phyloP scores from a whole-genome alignment of 2,113 vertebrate genomes.

The Tupaia tana region DNA sequence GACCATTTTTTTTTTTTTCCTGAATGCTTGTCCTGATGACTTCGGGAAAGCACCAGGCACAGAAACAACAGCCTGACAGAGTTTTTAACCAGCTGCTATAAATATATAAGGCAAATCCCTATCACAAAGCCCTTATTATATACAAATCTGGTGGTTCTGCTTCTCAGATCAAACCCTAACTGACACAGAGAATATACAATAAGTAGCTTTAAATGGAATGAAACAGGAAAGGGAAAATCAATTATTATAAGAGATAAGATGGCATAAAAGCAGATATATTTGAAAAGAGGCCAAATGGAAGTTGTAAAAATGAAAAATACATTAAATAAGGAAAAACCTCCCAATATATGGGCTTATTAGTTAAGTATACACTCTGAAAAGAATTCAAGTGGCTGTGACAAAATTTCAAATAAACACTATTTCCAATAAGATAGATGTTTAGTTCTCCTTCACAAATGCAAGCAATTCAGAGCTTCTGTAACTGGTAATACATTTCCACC shows the following conservation, averaged over 20 bases:
- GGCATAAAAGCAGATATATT: conserved; percentile 49
- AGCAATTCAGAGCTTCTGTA: neutral
- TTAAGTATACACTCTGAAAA: neutral
- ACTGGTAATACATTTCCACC: neutral
- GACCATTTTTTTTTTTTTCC: neutral
- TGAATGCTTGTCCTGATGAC: neutral
- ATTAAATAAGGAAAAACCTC: conserved; percentile 35
- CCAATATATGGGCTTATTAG: neutral
- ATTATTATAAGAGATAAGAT: conserved; percentile 52
- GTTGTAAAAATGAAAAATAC: conserved; percentile 34
- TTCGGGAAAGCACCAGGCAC: neutral
- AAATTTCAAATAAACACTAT: conserved; percentile 38
- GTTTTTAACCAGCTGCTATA: neutral
- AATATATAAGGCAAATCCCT: conserved; percentile 46
- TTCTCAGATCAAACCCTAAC: conserved; percentile 50
- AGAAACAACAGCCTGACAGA: neutral
- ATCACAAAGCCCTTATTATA: conserved; percentile 47
- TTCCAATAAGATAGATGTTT: neutral
- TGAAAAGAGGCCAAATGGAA: conserved; percentile 46
- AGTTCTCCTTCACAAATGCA: conserved; percentile 10
- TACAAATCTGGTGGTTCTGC: conserved; percentile 31
- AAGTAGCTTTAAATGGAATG: conserved; percentile 61
- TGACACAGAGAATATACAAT: conserved; percentile 49
- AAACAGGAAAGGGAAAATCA: conserved; percentile 61
- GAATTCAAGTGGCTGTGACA: neutral